These are phyloP conservation scores for Augochlorella aurata DNA, from an alignment of 2,888 invertebrate genomes.

Conservation along the genomic window DNA sequence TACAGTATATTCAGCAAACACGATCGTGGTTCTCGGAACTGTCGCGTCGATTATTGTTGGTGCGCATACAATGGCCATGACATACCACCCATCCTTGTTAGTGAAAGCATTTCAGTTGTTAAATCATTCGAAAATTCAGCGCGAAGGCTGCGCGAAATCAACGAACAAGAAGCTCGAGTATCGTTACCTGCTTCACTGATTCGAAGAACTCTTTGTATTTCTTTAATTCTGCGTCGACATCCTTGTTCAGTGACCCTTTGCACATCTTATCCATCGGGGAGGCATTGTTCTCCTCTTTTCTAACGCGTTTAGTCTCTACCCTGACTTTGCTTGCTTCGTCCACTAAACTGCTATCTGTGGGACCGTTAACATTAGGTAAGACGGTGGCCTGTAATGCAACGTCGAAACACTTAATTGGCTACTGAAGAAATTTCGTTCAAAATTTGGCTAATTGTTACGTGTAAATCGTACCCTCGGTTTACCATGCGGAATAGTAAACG, in stretches of 20 bases:
- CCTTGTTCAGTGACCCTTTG: constrained; percentile 3
- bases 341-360: constrained; percentile 32
- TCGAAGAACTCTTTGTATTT: neutral
- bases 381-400: constrained; percentile 33
- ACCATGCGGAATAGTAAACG: no score
- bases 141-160: neutral
- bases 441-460: neutral
- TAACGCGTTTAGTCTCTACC: constrained; percentile 31
- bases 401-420: constrained; percentile 10
- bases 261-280: constrained; percentile 3
- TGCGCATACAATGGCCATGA: constrained; percentile 28
- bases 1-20: constrained; percentile 28
- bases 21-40: constrained; percentile 29
- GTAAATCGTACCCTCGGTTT: neutral
- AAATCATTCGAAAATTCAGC: constrained; percentile 35
- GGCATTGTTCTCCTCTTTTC: constrained; percentile 35
- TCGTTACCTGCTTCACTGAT: constrained; percentile 35
- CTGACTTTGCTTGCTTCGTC: constrained; percentile 49
- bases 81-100: constrained; percentile 56
- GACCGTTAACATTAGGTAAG: constrained; percentile 28
- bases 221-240: neutral
- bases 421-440: neutral
- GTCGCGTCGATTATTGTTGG: constrained; percentile 16
- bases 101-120: constrained; percentile 37
- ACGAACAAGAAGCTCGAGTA: neutral